Evolutionary conservation across 1,140 invertebrate genomes (phyloP).

Genomic region (Drosophila bipectinata): DNA sequence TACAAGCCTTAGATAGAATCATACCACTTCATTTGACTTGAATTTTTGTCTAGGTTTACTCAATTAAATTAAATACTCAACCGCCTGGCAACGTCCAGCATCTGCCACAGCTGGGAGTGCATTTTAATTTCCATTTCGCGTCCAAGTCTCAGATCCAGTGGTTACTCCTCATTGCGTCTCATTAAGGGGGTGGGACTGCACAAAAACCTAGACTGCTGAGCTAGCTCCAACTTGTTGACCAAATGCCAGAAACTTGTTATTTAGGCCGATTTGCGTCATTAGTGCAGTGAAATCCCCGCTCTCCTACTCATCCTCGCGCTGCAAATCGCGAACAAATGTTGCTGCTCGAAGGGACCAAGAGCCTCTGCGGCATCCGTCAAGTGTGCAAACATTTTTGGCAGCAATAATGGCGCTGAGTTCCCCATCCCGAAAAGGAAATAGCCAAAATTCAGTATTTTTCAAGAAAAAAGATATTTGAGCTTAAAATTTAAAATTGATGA

Average conservation of each 20-base stretch:
- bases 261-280: constrained; percentile 75
- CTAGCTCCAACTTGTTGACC: constrained; percentile 64
- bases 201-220: constrained; percentile 55
- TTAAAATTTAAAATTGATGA: no score
- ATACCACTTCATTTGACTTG: neutral
- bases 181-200: constrained; percentile 41
- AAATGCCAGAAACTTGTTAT: constrained; percentile 71
- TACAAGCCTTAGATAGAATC: neutral
- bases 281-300: constrained; percentile 40
- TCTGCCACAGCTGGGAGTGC: constrained; percentile 31
- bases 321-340: constrained; percentile 39
- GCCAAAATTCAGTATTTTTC: neutral
- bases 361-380: constrained; percentile 51
- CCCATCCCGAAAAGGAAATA: constrained; percentile 3
- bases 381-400: constrained; percentile 27
- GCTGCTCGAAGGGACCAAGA: constrained; percentile 1
- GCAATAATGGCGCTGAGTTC: constrained; percentile 20
- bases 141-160: constrained; percentile 33
- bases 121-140: constrained; percentile 74
- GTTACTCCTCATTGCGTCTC: constrained; percentile 57
- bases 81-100: constrained; percentile 31
- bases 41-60: constrained; percentile 23
- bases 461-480: no score
- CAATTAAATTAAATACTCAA: constrained; percentile 67
- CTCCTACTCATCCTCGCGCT: constrained; percentile 9